These are phyloP conservation scores for Philonicus albiceps DNA, from an alignment of 2,888 invertebrate species.

Conservation along the genomic window DNA sequence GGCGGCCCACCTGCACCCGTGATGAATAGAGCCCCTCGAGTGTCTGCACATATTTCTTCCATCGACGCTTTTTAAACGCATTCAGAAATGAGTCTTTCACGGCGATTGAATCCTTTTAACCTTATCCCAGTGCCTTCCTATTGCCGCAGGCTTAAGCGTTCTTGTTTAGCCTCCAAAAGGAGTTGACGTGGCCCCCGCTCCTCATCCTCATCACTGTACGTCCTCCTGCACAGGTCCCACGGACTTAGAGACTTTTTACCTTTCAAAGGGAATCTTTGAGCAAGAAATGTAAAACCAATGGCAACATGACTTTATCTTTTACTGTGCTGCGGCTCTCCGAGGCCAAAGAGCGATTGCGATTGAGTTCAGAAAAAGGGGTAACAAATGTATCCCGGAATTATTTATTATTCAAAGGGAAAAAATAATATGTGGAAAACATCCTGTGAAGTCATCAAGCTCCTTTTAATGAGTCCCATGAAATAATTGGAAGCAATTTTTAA, in stretches of 20 bases:
- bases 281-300: background rate
- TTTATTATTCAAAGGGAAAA: constrained; percentile 19
- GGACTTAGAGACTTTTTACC: background rate
- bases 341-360: background rate
- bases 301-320: background rate
- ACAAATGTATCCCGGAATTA: constrained; percentile 4
- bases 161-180: background rate
- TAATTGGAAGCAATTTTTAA: background rate
- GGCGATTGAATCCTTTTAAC: constrained; percentile 37
- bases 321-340: background rate
- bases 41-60: constrained; percentile 7
- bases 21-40: background rate
- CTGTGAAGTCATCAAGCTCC: constrained; percentile 2
- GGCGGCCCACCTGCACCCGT: background rate
- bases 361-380: constrained; percentile 25
- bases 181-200: background rate
- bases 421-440: background rate
- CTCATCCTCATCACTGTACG: background rate
- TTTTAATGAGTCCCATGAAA: constrained; percentile 20
- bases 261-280: constrained; percentile 20
- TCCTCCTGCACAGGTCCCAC: background rate
- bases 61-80: constrained; percentile 32
- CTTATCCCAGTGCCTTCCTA: background rate
- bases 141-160: constrained; percentile 2
- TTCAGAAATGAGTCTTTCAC: constrained; percentile 29